Evolutionary conservation across 2,797 vertebrate genomes (phyloP), one percentile per base, ranked within the genome.

Genomic region (Melanotaenia maccullochi): DNA sequence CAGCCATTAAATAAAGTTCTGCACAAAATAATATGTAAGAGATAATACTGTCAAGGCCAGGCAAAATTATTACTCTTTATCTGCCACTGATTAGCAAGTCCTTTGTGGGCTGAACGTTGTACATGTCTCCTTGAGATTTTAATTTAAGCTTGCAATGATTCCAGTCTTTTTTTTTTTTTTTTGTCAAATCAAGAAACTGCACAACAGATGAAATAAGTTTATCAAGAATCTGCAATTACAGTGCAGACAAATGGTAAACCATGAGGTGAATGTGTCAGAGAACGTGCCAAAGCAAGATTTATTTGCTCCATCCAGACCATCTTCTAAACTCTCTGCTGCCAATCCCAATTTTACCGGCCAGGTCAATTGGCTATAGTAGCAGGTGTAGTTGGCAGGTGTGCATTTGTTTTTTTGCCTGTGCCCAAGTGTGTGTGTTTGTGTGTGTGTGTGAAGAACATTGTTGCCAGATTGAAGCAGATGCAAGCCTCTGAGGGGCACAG

Each of bases 391-490:
- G 90, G 83, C 87, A 89, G 79, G 86, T 86, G 81, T 75, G 65
- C 71, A 62, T 66, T n/a, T 71, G 62, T 68, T 20, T 75, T 28
- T 63, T 32, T 65, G 65, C 73, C 47, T 66, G 61, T 71, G 32
- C 24, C 51, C 35, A 68, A 56, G 47, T 51, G 8, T 51, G n/a
- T 51, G 44, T 49, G 44, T n/a, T 5, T 49, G 44, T n/a, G 67
- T 71, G 73, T 71, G 73, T 75, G 65, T 80, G 71, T 66, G 44
- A 70, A 57, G 60, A 76, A 30, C 66, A 68, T 70, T 63, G 82
- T 84, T 89, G 83, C 91, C 87, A 91, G 85, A 92, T 75, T 91
- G 89, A 85, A 86, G 81, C 90, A 92, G 87, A 92, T 92, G 91
- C 71, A 84, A 85, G 90, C 90, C 89, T 90, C 84, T 87, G 81